Base-by-base conservation (phyloP, 2,113 vertebrate genomes). In the Rhizomys pruinosus region DNA sequence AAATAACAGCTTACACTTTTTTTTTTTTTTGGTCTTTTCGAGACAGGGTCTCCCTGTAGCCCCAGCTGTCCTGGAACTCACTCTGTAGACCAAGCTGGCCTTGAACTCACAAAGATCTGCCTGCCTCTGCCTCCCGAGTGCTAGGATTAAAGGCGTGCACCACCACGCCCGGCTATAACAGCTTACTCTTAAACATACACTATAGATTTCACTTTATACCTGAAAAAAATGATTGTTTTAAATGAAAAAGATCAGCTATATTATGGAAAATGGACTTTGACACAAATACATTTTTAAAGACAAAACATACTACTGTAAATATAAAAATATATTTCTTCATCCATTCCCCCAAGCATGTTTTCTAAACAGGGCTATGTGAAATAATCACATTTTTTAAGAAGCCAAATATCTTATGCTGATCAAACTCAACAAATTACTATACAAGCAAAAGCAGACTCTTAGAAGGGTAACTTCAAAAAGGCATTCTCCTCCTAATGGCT, bases 391-490 rank as follows among this genome's bases (percentile, higher is more conserved):
- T 87, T 91, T n/a, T 63, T 59, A 77, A 17, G 68, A 95, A 84
- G 74, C 59, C 39, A 87, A 73, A 37, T 79, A 84, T 63, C 32
- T 76, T 89, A 82, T 5, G 74, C 92, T 73, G 73, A 89, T 72
- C 73, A 68, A 78, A 69, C 23, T 52, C 32, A 34, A 87, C 63
- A 96, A 93, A 55, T 32, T 23, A 79, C 4, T 61, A 8, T 3
- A 39, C 11, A 61, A 92, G 47, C 72, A 94, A 89, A 90, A 13
- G 34, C 42, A 90, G 20, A 82, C n/a, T 97, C n/a, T 59, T 71
- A 92, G 87, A 92, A 84, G 37, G 22, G 66, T 66, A 92, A 92
- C 90, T 91, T 97, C 86, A 84, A 95, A 97, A 94, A 96, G 87
- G 7, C 77, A 87, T 52, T 78, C 85, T 93, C 82, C 78, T 29